Evolutionary conservation across 2,888 invertebrate species (phyloP).

Genomic region (Hermodice carunculata): DNA sequence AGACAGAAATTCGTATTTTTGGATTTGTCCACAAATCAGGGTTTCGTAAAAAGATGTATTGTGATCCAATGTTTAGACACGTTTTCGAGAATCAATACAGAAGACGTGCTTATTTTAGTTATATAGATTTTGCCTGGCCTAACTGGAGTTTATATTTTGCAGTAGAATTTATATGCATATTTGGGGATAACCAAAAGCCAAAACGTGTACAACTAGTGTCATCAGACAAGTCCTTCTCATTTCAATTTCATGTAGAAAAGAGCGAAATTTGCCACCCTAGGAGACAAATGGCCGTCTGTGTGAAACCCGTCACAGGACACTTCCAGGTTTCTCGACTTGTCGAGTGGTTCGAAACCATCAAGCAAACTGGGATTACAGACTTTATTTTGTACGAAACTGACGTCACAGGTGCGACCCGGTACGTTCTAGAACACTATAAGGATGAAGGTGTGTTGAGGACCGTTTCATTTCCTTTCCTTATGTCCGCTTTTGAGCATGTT

Average conservation of each 20-base stretch:
- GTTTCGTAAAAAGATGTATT: no score
- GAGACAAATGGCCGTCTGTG: conserved; percentile 19
- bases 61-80: no score
- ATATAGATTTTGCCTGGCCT: conserved; percentile 32
- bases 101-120: no score
- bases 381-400: conserved; percentile 29
- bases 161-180: conserved; percentile 11
- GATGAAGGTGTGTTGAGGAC: conserved; percentile 20
- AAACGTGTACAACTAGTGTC: background rate
- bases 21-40: no score
- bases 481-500: conserved; percentile 17
- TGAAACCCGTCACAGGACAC: conserved; percentile 21
- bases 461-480: conserved; percentile 23
- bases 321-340: conserved; percentile 16
- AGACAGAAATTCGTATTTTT: no score
- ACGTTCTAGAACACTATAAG: conserved; percentile 26
- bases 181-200: background rate
- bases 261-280: background rate
- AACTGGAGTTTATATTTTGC: conserved; percentile 28
- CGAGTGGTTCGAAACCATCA: conserved; percentile 31
- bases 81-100: no score
- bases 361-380: conserved; percentile 13
- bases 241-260: conserved; percentile 10
- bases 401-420: conserved; percentile 10
- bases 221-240: background rate